Evolutionary conservation across 2,113 vertebrate genomes (phyloP).

Genomic region (Pogonocichla stellata): DNA sequence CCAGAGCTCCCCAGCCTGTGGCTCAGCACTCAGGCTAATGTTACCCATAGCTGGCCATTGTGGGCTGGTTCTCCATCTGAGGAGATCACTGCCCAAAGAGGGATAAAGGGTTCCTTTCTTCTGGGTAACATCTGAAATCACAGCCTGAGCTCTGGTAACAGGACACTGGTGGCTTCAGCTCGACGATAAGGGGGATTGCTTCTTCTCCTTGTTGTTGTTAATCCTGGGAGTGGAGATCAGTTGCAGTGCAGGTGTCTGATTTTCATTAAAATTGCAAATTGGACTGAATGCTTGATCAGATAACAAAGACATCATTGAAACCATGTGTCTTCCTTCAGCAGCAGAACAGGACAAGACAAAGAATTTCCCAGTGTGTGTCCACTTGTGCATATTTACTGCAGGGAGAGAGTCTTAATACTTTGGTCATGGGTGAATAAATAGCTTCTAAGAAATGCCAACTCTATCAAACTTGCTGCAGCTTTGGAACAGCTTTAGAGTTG

Average conservation of each 20-base stretch:
- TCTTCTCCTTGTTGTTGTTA: slow-evolving; percentile 57
- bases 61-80: slow-evolving; percentile 72
- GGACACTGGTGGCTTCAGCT: slow-evolving; percentile 67
- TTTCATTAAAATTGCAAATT: slow-evolving; percentile 95
- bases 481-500: slow-evolving; percentile 3
- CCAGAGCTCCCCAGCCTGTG: slow-evolving; percentile 61
- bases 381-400: slow-evolving; percentile 50
- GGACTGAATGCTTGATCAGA: slow-evolving; percentile 81
- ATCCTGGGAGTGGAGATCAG: slow-evolving; percentile 75
- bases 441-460: slow-evolving; percentile 68
- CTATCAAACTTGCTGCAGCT: slow-evolving; percentile 41
- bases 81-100: slow-evolving; percentile 71
- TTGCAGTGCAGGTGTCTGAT: slow-evolving; percentile 88
- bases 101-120: slow-evolving; percentile 82
- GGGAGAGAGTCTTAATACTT: slow-evolving; percentile 33
- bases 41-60: slow-evolving; percentile 67
- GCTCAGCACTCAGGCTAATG: slow-evolving; percentile 51
- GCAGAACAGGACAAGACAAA: slow-evolving; percentile 62
- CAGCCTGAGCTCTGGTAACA: slow-evolving; percentile 77
- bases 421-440: slow-evolving; percentile 71
- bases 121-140: slow-evolving; percentile 77
- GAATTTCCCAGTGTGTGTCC: slow-evolving; percentile 62
- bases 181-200: slow-evolving; percentile 68
- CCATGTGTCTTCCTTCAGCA: slow-evolving; percentile 68
- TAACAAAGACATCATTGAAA: slow-evolving; percentile 83